Evolutionary conservation across 2,888 invertebrate species (phyloP).

Genomic region (Marasmarcha lunaedactyla): DNA sequence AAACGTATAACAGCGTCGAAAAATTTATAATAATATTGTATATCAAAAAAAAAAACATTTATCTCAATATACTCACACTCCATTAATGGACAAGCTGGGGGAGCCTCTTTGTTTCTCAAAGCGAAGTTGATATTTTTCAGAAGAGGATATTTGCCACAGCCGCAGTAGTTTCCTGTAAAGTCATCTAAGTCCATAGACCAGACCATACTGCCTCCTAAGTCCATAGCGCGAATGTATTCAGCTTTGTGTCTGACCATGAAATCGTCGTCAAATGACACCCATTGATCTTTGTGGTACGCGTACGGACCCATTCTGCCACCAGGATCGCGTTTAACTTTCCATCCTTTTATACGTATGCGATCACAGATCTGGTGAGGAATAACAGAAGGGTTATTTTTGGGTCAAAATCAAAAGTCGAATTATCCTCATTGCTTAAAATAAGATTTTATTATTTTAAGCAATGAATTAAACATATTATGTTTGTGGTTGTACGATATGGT

Average conservation of each 20-base stretch:
- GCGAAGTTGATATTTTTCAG: slow-evolving; percentile 85
- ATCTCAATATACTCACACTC: slow-evolving; percentile 35
- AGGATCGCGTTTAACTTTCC: slow-evolving; percentile 83
- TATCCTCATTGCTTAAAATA: no score
- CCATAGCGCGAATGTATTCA: slow-evolving; percentile 82
- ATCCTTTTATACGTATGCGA: slow-evolving; percentile 78
- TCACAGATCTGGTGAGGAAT: slow-evolving; percentile 77
- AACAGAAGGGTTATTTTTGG: slow-evolving; percentile 4
- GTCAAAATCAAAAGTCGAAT: no score
- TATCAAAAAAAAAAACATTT: no score
- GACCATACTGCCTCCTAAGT: slow-evolving; percentile 88
- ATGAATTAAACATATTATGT: no score
- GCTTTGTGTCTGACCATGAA: slow-evolving; percentile 87
- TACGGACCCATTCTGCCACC: slow-evolving; percentile 90
- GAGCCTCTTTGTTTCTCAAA: slow-evolving; percentile 75
- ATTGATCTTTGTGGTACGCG: slow-evolving; percentile 85
- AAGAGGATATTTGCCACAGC: slow-evolving; percentile 85
- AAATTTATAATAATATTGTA: no score
- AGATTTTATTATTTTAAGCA: no score
- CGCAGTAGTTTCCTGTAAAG: slow-evolving; percentile 80
- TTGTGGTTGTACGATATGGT: no score
- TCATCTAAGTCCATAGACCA: slow-evolving; percentile 93
- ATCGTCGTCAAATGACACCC: slow-evolving; percentile 94
- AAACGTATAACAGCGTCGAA: no score
- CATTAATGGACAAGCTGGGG: slow-evolving; percentile 60